Conservation (phyloP, 2,888 invertebrate genomes). For the Eristalis intricaria region DNA sequence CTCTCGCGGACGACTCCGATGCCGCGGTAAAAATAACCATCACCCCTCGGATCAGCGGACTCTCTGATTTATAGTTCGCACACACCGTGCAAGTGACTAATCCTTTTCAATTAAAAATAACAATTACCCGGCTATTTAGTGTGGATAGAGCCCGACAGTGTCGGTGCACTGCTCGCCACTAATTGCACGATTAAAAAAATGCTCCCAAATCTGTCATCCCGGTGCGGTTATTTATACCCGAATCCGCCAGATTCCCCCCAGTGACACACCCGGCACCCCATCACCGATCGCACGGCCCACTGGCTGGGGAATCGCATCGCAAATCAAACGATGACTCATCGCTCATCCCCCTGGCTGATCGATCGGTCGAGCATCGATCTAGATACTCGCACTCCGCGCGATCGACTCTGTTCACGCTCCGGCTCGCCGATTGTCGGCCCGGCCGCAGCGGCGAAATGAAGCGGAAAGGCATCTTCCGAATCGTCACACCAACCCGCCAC, state of each 20-base stretch:
- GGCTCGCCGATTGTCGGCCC: conserved; percentile 8
- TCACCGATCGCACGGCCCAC: not conserved
- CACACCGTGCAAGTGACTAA: conserved; percentile 57
- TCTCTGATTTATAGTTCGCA: conserved; percentile 55
- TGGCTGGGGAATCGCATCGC: conserved; percentile 32
- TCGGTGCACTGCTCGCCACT: conserved; percentile 58
- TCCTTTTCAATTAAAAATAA: conserved; percentile 63
- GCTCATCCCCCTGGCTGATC: conserved; percentile 58
- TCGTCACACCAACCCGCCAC: not conserved
- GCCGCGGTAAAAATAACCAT: conserved; percentile 53
- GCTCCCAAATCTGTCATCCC: conserved; percentile 69
- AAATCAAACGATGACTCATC: conserved; percentile 62
- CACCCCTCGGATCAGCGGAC: conserved; percentile 52
- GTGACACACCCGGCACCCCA: conserved; percentile 22
- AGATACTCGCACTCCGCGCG: not conserved
- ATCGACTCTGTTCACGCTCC: not conserved
- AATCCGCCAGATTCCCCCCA: conserved; percentile 33
- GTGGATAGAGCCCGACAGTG: conserved; percentile 52
- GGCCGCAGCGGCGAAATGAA: conserved; percentile 1
- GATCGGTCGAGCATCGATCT: conserved; percentile 10
- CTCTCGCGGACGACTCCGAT: conserved; percentile 1
- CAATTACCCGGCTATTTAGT: conserved; percentile 68
- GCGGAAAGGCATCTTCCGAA: conserved; percentile 17
- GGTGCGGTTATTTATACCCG: conserved; percentile 49
- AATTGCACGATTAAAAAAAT: conserved; percentile 71